Evolutionary conservation across 1,140 invertebrate genomes (phyloP).

Genomic region (Phortica variegata): DNA sequence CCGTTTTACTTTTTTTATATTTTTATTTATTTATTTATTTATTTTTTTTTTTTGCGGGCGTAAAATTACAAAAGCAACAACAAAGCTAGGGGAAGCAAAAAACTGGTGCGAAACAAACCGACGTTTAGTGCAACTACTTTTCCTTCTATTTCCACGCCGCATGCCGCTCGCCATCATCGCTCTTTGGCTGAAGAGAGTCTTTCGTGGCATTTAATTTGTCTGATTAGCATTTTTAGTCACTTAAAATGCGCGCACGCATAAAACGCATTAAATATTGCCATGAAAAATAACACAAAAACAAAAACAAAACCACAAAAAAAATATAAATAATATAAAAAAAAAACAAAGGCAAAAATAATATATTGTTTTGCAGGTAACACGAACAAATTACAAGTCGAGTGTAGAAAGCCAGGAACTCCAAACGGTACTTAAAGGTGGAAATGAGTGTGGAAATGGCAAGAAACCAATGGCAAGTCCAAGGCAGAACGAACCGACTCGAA

Average conservation of each 20-base stretch:
- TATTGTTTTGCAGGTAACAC: not conserved
- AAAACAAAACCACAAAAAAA: conserved; percentile 4
- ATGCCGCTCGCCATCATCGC: not conserved
- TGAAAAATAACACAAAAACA: not conserved
- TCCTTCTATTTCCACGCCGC: not conserved
- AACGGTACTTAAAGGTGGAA: too few relatives aligned
- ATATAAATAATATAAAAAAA: not conserved
- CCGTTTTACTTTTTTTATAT: too few relatives aligned
- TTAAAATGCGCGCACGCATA: conserved; percentile 46
- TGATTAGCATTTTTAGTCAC: conserved; percentile 50
- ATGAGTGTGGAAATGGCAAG: too few relatives aligned
- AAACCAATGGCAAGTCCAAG: too few relatives aligned
- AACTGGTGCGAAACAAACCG: conserved; percentile 26
- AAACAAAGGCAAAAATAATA: not conserved
- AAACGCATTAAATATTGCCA: conserved; percentile 43
- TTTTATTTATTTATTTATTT: too few relatives aligned
- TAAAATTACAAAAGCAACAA: conserved; percentile 24
- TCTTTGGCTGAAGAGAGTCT: conserved; percentile 6
- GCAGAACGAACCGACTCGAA: too few relatives aligned
- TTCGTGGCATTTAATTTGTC: conserved; percentile 51
- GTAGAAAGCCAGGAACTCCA: too few relatives aligned
- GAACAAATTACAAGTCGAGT: too few relatives aligned
- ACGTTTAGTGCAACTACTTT: conserved; percentile 22
- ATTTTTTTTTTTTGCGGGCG: too few relatives aligned
- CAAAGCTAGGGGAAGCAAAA: conserved; percentile 6